A percentile compares a stretch with the other conserved stretches of the same genome.
These are phyloP conservation scores for Catamblyrhynchus diadema DNA, from an alignment of 2,797 vertebrate genomes.

Conservation along the genomic window DNA sequence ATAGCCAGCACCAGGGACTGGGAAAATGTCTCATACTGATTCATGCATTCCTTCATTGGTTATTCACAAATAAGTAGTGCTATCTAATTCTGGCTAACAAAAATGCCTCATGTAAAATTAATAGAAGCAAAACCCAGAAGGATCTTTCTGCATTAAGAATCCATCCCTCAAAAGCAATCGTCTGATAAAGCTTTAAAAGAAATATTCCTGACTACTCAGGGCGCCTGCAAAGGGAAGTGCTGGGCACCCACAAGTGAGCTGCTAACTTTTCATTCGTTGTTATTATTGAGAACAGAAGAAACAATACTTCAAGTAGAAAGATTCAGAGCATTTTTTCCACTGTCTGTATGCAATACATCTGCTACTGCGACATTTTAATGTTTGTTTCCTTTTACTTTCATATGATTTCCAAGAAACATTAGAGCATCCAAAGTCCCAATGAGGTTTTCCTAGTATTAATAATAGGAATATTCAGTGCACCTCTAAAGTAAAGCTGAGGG, in stretches of 20 bases:
- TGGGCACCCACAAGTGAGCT: neutral
- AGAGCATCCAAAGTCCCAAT: neutral
- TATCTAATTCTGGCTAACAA: conserved; percentile 22
- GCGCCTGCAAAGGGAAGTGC: neutral
- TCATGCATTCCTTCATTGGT: conserved; percentile 25
- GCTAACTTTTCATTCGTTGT: neutral
- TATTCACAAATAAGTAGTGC: conserved; percentile 38
- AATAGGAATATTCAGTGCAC: neutral
- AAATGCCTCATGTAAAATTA: conserved; percentile 25
- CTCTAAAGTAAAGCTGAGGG: neutral
- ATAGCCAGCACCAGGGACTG: neutral
- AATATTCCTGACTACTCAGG: neutral
- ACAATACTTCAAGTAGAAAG: neutral
- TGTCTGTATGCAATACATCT: neutral
- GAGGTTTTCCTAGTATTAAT: neutral
- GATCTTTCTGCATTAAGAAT: neutral
- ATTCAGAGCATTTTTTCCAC: neutral
- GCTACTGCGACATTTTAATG: neutral
- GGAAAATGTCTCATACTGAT: neutral
- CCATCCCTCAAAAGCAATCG: neutral
- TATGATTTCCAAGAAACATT: neutral
- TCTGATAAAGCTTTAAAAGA: neutral
- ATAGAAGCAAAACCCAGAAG: conserved; percentile 25
- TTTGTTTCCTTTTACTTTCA: neutral
- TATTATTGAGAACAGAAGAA: neutral